A percentile compares a stretch with the other conserved stretches of the same genome.
Conservation (phyloP, 2,888 invertebrate genomes). For the Trichogramma dendrolimi region DNA sequence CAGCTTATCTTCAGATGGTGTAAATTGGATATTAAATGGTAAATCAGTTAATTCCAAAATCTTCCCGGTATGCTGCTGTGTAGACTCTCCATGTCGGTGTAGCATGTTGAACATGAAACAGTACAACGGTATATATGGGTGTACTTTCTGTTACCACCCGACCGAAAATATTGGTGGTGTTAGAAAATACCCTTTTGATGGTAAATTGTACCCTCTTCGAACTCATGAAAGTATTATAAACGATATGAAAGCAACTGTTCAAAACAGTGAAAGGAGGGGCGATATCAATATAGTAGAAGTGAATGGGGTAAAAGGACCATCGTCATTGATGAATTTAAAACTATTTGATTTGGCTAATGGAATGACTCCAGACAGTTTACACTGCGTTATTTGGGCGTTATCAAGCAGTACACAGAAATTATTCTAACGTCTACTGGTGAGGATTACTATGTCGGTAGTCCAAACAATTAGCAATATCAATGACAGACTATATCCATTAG, state of each 20-base stretch:
- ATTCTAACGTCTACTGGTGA: background rate
- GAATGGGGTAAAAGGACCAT: constrained; percentile 19
- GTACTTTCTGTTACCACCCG: constrained; percentile 25
- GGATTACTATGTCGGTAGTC: constrained; percentile 17
- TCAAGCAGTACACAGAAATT: constrained; percentile 5
- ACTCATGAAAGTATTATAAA: constrained; percentile 10
- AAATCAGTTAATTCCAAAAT: constrained; percentile 18
- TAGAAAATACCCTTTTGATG: constrained; percentile 15
- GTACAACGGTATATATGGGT: constrained; percentile 21
- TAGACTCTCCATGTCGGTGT: constrained; percentile 21
- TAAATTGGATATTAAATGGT: constrained; percentile 19
- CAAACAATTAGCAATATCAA: constrained; percentile 14
- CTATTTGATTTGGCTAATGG: constrained; percentile 26
- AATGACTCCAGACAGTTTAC: constrained; percentile 30
- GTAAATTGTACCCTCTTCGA: constrained; percentile 5
- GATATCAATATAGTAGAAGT: constrained; percentile 1
- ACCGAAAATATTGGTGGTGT: constrained; percentile 8
- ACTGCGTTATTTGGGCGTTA: constrained; percentile 25
- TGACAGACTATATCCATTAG: constrained; percentile 18
- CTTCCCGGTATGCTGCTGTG: constrained; percentile 19
- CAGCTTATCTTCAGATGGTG: constrained; percentile 21
- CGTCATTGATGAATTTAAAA: constrained; percentile 23
- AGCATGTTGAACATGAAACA: constrained; percentile 22
- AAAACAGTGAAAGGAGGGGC: background rate
- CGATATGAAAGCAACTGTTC: background rate